Evolutionary conservation across 2,113 vertebrate genomes (phyloP), one percentile per base, ranked within the genome.

Genomic region (Pycnonotus jocosus): DNA sequence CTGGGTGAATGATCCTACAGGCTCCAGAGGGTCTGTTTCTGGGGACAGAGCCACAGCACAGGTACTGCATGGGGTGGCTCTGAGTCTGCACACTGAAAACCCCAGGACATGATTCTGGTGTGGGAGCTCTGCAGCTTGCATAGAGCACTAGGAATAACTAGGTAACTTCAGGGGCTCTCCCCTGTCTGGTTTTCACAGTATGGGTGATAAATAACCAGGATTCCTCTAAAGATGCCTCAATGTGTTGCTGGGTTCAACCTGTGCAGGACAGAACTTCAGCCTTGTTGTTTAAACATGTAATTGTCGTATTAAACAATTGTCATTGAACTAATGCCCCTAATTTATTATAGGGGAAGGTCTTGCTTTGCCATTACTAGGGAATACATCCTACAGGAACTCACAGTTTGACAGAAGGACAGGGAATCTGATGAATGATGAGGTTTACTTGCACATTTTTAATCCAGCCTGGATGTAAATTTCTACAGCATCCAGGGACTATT

Each of bases 371-470:
- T 66, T 88, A 24, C 30, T 37, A 12, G 27, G 51, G 20, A 42
- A 88, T 51, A 28, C 17, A 62, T 50, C 44, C 11, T 66, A n/a
- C 61, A 85, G 74, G 84, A 62, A 81, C 37, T 48, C 22, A 50
- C 18, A 57, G 37, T 60, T 83, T 92, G 66, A 80, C 42, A 85
- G 84, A 80, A 88, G 31, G 16, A 92, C 23, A 47, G 35, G 38
- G 69, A 88, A 48, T 74, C 51, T 73, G 81, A 70, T 0, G 9
- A 87, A 47, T 61, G 35, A 80, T 87, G 84, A 45, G 38, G 64
- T 66, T 89, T 92, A 76, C 62, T 96, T 62, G 61, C 38, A 70
- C n/a, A 58, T 88, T 91, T 87, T 66, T 92, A 82, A 77, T 85
- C 44, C 81, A 96, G 44, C 33, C 51, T 90, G 60, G 28, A 85